Evolutionary conservation across 2,797 vertebrate species (phyloP).

Genomic region (Telmatherina bonti): DNA sequence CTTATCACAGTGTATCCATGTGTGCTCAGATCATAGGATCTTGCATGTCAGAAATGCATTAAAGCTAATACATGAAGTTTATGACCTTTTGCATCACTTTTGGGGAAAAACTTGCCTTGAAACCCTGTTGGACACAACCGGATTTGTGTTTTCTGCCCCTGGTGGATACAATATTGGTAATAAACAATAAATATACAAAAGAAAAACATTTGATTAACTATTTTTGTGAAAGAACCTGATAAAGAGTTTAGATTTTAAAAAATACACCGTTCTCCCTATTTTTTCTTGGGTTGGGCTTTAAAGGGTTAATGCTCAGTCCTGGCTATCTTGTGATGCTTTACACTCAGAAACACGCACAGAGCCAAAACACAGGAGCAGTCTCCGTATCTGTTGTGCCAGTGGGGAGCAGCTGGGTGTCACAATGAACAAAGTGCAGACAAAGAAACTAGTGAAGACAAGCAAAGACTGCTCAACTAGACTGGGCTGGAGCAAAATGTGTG

Average conservation of each 20-base stretch:
- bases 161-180: no score
- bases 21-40: slow-evolving; percentile 5
- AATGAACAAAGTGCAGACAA: slow-evolving; percentile 53
- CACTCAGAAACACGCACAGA: slow-evolving; percentile 4
- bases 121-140: no score
- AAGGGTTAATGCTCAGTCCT: slow-evolving; percentile 11
- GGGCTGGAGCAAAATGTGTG: background rate
- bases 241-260: no score
- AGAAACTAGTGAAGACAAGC: slow-evolving; percentile 47
- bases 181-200: no score
- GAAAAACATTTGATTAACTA: no score
- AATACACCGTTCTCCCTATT: no score
- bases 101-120: no score
- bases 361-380: slow-evolving; percentile 15
- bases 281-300: no score
- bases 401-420: slow-evolving; percentile 55
- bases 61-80: no score
- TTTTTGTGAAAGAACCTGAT: no score
- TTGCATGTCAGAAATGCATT: slow-evolving; percentile 33
- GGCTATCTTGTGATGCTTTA: slow-evolving; percentile 11
- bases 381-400: slow-evolving; percentile 32
- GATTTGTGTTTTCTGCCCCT: no score
- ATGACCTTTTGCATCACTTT: no score
- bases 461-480: slow-evolving; percentile 32
- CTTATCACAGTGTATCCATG: slow-evolving; percentile 38